Evolutionary conservation across 2,113 vertebrate genomes (phyloP).

Genomic region (Cebus imitator): DNA sequence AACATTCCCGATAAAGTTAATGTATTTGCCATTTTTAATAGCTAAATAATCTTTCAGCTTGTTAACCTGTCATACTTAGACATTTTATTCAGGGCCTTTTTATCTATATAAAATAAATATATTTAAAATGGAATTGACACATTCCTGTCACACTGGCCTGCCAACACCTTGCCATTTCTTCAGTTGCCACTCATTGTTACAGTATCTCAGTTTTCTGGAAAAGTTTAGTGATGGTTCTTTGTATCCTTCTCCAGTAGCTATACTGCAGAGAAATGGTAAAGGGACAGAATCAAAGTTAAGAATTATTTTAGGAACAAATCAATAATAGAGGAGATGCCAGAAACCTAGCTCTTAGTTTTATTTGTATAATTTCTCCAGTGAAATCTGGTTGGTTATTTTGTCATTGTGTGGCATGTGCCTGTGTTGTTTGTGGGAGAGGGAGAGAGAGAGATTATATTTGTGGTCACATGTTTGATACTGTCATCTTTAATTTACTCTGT

Average conservation of each 20-base stretch:
- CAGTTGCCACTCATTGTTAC: neutral
- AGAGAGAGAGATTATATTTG: neutral
- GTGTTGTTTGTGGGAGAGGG: neutral
- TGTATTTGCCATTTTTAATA: conserved; percentile 24
- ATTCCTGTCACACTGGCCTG: neutral
- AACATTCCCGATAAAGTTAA: neutral
- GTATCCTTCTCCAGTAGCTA: neutral
- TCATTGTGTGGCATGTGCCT: neutral
- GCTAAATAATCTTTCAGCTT: neutral
- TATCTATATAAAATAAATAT: neutral
- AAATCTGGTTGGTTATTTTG: neutral
- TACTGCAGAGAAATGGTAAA: conserved; percentile 16
- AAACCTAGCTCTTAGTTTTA: conserved; percentile 23
- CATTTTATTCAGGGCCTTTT: neutral
- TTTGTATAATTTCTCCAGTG: conserved; percentile 9
- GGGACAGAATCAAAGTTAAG: neutral
- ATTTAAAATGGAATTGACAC: conserved; percentile 4
- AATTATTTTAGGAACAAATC: conserved; percentile 1
- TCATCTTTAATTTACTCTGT: conserved; percentile 3
- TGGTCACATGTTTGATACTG: conserved; percentile 1
- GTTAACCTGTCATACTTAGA: neutral
- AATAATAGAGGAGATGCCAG: neutral
- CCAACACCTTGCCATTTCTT: neutral
- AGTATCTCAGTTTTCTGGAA: conserved; percentile 21
- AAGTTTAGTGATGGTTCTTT: neutral